Conservation (phyloP, 1,140 invertebrate species). For the Akabosia matsudoensis region DNA sequence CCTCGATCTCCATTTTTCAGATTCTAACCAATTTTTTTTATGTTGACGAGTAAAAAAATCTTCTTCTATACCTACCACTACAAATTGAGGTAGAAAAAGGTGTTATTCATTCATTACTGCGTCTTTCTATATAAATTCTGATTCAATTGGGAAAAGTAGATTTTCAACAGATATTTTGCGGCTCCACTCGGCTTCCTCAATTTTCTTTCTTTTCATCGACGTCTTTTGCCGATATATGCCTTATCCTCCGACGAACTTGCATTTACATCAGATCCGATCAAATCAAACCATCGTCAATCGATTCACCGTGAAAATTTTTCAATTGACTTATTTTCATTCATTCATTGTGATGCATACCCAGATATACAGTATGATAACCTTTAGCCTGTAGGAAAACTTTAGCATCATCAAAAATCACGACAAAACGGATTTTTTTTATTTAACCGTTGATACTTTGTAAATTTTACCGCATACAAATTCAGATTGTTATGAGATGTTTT, state of each 20-base stretch:
- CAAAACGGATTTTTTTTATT: no score
- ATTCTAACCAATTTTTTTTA: neutral
- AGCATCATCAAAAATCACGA: no score
- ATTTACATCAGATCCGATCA: neutral
- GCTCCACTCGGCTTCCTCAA: neutral
- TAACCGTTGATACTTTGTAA: no score
- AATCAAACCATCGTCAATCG: constrained; percentile 13
- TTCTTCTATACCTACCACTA: neutral
- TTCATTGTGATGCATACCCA: no score
- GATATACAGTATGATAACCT: no score
- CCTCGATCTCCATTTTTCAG: neutral
- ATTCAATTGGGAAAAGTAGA: no score
- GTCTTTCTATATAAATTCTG: no score
- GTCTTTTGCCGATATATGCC: neutral
- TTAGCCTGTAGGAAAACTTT: no score
- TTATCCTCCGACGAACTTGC: neutral
- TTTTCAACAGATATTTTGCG: no score
- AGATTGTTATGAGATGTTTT: no score
- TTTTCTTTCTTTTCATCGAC: neutral
- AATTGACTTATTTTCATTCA: constrained; percentile 9
- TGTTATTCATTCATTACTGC: neutral
- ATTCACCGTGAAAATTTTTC: constrained; percentile 2
- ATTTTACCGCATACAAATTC: no score
- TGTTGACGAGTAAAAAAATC: neutral
- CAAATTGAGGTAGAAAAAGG: neutral